Conservation (phyloP, 1,140 invertebrate genomes). For the Zophobas morio region DNA sequence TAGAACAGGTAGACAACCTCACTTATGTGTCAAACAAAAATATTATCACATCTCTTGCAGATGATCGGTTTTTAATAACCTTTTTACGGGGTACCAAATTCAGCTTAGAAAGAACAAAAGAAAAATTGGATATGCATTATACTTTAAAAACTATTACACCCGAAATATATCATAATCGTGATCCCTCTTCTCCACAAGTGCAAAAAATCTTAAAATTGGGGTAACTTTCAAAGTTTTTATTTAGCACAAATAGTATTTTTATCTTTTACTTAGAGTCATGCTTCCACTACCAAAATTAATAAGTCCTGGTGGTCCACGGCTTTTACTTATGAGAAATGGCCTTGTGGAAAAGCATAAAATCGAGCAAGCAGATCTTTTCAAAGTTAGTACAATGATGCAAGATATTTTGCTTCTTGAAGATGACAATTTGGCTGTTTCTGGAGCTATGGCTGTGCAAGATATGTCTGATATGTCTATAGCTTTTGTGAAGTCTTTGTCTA, state of each 20-base stretch:
- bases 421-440: constrained; percentile 63
- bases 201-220: constrained; percentile 62
- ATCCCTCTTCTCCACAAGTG: constrained; percentile 65
- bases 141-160: constrained; percentile 72
- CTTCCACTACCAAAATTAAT: constrained; percentile 46
- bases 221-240: constrained; percentile 51
- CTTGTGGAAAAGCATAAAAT: constrained; percentile 68
- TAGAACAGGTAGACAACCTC: constrained; percentile 47
- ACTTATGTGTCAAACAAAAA: neutral
- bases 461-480: neutral
- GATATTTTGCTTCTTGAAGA: constrained; percentile 69
- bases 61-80: constrained; percentile 74
- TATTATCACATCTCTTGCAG: constrained; percentile 59
- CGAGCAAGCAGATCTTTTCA: constrained; percentile 61
- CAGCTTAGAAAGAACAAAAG: constrained; percentile 76
- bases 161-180: constrained; percentile 69
- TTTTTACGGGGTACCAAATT: constrained; percentile 80
- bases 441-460: neutral
- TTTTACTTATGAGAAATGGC: constrained; percentile 70
- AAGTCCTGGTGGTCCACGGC: constrained; percentile 68
- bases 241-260: constrained; percentile 23
- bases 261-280: neutral
- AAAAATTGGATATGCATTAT: constrained; percentile 76
- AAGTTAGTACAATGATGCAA: constrained; percentile 68
- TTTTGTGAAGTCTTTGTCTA: neutral